Evolutionary conservation across 2,797 vertebrate genomes (phyloP), one percentile per base, ranked within the genome.

Genomic region (Aselliscus stoliczkanus): DNA sequence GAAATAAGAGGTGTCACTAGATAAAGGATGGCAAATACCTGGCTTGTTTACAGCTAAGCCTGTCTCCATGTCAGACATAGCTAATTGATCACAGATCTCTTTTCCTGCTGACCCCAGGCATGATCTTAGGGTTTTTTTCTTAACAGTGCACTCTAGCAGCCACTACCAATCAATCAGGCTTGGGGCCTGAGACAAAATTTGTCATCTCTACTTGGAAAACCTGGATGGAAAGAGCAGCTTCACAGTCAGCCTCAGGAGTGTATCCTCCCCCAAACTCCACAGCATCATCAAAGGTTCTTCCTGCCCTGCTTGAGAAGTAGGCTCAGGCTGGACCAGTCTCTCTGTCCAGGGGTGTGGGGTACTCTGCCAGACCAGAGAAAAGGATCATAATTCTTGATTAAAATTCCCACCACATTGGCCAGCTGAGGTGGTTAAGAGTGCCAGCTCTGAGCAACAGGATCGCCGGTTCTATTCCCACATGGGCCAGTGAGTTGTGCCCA

Each of bases 61-160:
- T 56, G 37, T 84, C 34, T 23, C 90, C 14, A 0, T 91, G 86
- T 60, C 72, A 97, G 92, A 93, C 93, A 85, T 95, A 96, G 88
- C 80, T 92, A 96, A 97, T 77, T n/a, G 84, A 96, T 92, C 80
- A 62, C 88, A 96, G 92, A 96, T 96, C 82, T 92, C 90, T 95
- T 95, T 93, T 81, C 92, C 58, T 88, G 27, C 65, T 84, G 90
- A 92, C 42, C 72, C 29, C 42, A 79, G 14, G 29, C 2, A 39
- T 42, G 70, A 77, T 50, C 23, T 50, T 90, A 87, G 34, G 34
- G 12, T 73, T 95, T 95, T 72, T 79, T 93, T 96, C 42, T 95
- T 94, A 92, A 77, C 50, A 54, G 15, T 37, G 5, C 47, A 64
- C 39, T 81, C 47, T 15, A 93, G 42, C 27, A 93, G 87, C 60